Conservation (phyloP, 1,140 invertebrate species). For the Brachionus paranguensis region DNA sequence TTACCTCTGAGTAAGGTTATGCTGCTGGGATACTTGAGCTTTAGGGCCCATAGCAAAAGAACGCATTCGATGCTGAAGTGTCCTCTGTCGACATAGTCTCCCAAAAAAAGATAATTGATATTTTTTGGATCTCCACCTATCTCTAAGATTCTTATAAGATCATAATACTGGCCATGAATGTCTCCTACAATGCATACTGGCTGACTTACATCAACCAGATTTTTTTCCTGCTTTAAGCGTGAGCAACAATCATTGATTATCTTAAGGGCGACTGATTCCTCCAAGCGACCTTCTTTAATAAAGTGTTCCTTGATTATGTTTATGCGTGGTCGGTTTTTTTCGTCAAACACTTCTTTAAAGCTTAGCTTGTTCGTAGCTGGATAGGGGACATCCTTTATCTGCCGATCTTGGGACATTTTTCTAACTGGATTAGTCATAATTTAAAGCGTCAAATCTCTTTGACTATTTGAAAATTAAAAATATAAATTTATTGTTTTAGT, state of each 20-base stretch:
- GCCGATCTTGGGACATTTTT: not conserved
- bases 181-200: conserved; percentile 62
- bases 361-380: not conserved
- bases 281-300: conserved; percentile 24
- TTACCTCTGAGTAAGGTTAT: conserved; percentile 53
- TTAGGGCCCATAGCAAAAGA: conserved; percentile 44
- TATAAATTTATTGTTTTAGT: not conserved
- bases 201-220: conserved; percentile 60
- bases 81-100: conserved; percentile 56
- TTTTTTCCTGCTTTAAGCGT: conserved; percentile 62
- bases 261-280: not conserved
- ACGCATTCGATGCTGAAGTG: conserved; percentile 39
- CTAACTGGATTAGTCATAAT: not conserved
- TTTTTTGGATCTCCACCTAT: conserved; percentile 57
- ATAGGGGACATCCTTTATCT: not conserved
- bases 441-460: not conserved
- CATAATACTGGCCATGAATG: conserved; percentile 62
- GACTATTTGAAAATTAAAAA: not conserved
- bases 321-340: not conserved
- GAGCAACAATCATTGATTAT: conserved; percentile 45
- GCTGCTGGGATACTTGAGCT: conserved; percentile 59
- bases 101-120: conserved; percentile 59
- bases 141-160: conserved; percentile 58
- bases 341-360: not conserved
- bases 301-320: conserved; percentile 6